Evolutionary conservation across 2,113 vertebrate species (phyloP).

Genomic region (Gasterosteus nipponicus): DNA sequence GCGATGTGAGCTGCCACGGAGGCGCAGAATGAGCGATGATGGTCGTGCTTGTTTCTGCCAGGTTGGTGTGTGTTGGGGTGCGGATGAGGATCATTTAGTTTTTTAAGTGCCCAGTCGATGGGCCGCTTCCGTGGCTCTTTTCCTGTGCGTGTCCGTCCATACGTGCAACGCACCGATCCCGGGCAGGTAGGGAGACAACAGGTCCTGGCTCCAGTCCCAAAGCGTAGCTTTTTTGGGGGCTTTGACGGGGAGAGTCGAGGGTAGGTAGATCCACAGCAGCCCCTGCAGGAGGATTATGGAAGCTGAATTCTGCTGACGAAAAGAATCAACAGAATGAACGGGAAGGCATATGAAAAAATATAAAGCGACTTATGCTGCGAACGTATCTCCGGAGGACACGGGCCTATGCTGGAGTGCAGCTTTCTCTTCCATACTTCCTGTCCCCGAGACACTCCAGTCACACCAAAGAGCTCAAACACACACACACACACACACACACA

Average conservation of each 20-base stretch:
- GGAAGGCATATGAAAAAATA: background rate
- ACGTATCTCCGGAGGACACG: background rate
- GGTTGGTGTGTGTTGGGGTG: slow-evolving; percentile 49
- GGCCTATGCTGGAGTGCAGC: background rate
- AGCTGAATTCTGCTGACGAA: slow-evolving; percentile 40
- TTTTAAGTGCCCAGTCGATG: slow-evolving; percentile 41
- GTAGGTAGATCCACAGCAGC: slow-evolving; percentile 81
- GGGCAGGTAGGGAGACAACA: slow-evolving; percentile 65
- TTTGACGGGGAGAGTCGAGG: slow-evolving; percentile 29
- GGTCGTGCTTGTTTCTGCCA: slow-evolving; percentile 52
- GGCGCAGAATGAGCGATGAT: slow-evolving; percentile 53
- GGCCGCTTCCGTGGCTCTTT: slow-evolving; percentile 24
- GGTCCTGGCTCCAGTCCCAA: slow-evolving; percentile 58
- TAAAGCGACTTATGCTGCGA: background rate
- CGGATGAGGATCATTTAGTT: slow-evolving; percentile 29
- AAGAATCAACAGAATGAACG: background rate
- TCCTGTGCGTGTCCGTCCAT: slow-evolving; percentile 24
- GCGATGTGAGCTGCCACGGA: slow-evolving; percentile 30
- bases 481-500: background rate
- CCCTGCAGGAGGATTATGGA: slow-evolving; percentile 77
- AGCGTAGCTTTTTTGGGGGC: slow-evolving; percentile 43
- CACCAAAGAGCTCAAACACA: background rate
- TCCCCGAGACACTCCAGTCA: background rate
- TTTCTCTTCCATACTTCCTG: background rate
- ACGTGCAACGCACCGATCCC: slow-evolving; percentile 32